Evolutionary conservation across 92 coral and sea anemone species (phyloP).

Genomic region (Zoanthus solanderi): DNA sequence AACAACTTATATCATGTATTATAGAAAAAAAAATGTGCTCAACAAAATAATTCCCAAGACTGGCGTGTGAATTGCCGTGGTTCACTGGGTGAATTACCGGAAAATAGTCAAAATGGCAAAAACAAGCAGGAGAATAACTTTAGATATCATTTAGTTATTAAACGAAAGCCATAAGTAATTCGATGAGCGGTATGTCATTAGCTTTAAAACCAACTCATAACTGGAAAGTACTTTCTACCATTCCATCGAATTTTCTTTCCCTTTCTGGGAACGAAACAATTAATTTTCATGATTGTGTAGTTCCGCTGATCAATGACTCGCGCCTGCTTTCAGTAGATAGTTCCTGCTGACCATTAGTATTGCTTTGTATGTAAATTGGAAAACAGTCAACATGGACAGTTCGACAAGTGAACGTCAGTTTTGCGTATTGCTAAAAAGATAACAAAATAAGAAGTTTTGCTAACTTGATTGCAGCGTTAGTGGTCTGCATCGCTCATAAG

Average conservation of each 20-base stretch:
- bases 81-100: neutral
- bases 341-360: constrained; percentile 24
- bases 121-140: neutral
- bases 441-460: neutral
- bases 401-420: neutral
- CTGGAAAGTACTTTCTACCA: neutral
- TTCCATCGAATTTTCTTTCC: neutral
- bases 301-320: neutral
- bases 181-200: neutral
- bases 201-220: neutral
- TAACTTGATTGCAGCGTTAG: neutral
- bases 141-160: neutral
- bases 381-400: constrained; percentile 33
- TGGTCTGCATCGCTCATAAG: neutral
- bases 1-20: too few species aligned
- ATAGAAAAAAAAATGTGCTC: too few species aligned
- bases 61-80: too few species aligned
- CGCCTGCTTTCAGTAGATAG: neutral
- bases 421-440: constrained; percentile 12
- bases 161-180: neutral
- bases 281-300: neutral
- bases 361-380: neutral
- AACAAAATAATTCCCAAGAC: too few species aligned
- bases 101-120: neutral
- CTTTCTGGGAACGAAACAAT: neutral